Percentiles rank a stretch among this genome's conserved stretches.
Evolutionary conservation across 2,113 vertebrate genomes (phyloP).

Genomic region (Labeo rohita): DNA sequence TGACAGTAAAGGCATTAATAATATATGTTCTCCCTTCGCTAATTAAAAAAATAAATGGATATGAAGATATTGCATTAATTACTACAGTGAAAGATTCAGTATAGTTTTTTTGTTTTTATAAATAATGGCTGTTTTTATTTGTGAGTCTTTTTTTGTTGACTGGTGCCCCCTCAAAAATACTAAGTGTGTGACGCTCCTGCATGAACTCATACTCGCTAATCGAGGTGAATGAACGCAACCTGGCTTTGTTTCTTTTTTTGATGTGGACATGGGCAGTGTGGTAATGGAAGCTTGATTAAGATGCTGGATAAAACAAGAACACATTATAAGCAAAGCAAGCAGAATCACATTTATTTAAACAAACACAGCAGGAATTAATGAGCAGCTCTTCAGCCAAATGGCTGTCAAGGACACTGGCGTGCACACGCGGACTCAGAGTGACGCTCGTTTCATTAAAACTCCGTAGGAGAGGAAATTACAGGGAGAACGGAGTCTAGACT

Average conservation of each 20-base stretch:
- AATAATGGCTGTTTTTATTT: neutral
- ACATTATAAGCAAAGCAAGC: slow-evolving; percentile 42
- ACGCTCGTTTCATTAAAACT: slow-evolving; percentile 33
- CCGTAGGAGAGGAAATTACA: slow-evolving; percentile 36
- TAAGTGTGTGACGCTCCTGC: neutral
- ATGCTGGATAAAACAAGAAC: slow-evolving; percentile 11
- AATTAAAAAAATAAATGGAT: neutral
- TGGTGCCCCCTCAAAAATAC: neutral
- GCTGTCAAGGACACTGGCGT: slow-evolving; percentile 27
- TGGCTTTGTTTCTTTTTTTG: neutral
- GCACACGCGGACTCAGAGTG: slow-evolving; percentile 1
- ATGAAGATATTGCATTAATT: neutral
- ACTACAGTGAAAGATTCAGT: neutral
- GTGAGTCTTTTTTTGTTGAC: neutral
- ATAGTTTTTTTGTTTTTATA: neutral
- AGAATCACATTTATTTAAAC: slow-evolving; percentile 53
- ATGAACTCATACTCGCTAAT: neutral
- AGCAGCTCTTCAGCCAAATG: slow-evolving; percentile 15
- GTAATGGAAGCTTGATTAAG: slow-evolving; percentile 41
- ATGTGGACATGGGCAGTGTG: neutral
- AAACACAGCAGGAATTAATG: slow-evolving; percentile 40
- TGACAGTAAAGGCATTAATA: neutral
- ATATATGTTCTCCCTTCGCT: too few relatives aligned
- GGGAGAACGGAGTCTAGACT: slow-evolving; percentile 16
- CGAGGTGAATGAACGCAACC: slow-evolving; percentile 16